Base-by-base conservation (phyloP, 2,113 vertebrate species). In the Ovis aries region DNA sequence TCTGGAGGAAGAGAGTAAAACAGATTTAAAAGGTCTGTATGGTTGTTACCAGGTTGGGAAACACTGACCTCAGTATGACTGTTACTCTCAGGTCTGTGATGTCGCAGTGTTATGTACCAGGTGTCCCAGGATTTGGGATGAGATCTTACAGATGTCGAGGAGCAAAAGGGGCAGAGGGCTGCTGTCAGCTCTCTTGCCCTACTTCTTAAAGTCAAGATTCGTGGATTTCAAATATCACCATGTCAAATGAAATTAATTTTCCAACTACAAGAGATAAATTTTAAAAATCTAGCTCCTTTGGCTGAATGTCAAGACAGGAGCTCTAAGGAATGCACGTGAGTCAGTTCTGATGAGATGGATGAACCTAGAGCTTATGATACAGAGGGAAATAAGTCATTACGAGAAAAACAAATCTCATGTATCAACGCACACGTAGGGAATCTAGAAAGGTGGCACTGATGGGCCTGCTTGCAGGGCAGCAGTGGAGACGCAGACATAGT, bases 221-320 rank as follows among this genome's bases (percentile, higher is more conserved):
- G 67, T 13, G 29, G 43, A 91, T 33, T 95, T 91, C n/a, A 90
- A 62, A n/a, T 88, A 92, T 60, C 33, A 91, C 11, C 50, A 27
- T 45, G 23, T 88, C 60, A 93, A 33, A 31, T 40, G 71, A 96
- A 93, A 87, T n/a, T 74, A 91, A 93, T 33, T 86, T 88, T 94
- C 86, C 59, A 86, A 43, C 29, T 92, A 43, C 25, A 74, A 55
- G 25, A 92, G 16, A 91, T 52, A 2, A 52, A 85, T 96, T 83
- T 77, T 25, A 53, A 89, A 96, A 97, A 64, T 14, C 17, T 60
- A 31, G 36, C 14, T 59, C 53, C 53, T 52, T 27, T 57, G 62
- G 33, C 31, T 60, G 17, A 62, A 53, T 57, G 29, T 67, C 45
- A 85, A 78, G 77, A 23, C 4, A 3, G 60, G 16, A 86, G 23